These are phyloP conservation scores for Vanessa tameamea DNA, from an alignment of 1,140 invertebrate genomes.

Conservation along the genomic window DNA sequence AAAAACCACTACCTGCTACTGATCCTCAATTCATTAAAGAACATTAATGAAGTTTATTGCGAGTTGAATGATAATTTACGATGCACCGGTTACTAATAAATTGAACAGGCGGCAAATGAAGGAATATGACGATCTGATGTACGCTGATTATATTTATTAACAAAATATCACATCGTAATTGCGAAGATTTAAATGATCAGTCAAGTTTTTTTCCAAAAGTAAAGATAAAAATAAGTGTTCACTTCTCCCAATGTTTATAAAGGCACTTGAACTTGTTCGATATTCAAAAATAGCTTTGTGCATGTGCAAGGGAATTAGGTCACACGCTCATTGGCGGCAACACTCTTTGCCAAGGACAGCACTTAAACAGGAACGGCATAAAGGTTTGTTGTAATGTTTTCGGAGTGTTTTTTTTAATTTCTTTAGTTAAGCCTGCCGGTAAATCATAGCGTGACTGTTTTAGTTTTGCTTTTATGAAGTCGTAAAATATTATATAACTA, in stretches of 20 bases:
- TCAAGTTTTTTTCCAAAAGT: background rate
- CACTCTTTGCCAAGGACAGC: conserved; percentile 61
- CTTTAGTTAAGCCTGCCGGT: background rate
- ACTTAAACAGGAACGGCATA: conserved; percentile 22
- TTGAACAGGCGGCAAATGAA: conserved; percentile 48
- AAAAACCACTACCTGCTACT: conserved; percentile 64
- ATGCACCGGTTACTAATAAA: conserved; percentile 57
- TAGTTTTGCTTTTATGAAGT: too few species aligned
- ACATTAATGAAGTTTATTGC: conserved; percentile 71
- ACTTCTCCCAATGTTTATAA: conserved; percentile 7
- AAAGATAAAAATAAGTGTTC: background rate
- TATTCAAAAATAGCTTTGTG: conserved; percentile 59
- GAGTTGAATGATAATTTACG: conserved; percentile 59
- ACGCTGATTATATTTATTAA: conserved; percentile 1
- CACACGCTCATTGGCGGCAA: conserved; percentile 66
- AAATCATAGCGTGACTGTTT: too few species aligned
- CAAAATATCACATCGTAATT: background rate
- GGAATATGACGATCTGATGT: conserved; percentile 20
- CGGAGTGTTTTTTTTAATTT: background rate
- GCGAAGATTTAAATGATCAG: background rate
- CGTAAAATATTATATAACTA: too few species aligned
- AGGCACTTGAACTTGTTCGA: conserved; percentile 60
- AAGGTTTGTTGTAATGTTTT: conserved; percentile 29
- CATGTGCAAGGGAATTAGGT: conserved; percentile 53
- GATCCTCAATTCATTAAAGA: conserved; percentile 70